These are phyloP conservation scores for Phrynocephalus vlangalii DNA, from an alignment of 2,797 vertebrate species.

Conservation along the genomic window DNA sequence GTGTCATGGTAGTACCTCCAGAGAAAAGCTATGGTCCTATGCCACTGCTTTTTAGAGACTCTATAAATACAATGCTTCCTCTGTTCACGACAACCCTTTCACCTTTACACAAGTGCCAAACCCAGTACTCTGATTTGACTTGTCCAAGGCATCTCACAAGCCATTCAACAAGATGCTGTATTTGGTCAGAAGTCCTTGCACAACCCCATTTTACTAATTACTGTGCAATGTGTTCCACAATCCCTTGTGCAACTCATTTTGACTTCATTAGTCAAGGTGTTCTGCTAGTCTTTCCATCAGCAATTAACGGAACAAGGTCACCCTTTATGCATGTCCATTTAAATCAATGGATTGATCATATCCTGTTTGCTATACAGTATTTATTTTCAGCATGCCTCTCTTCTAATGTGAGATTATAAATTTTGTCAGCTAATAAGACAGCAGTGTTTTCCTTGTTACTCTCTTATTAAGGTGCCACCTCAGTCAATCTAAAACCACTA, in stretches of 20 bases:
- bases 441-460: background rate
- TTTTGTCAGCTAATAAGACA: background rate
- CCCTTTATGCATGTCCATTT: background rate
- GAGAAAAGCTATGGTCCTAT: background rate
- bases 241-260: background rate
- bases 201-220: background rate
- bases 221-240: background rate
- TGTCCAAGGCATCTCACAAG: too few relatives aligned
- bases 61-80: background rate
- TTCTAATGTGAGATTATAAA: background rate
- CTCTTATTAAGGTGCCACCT: background rate
- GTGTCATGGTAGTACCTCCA: too few relatives aligned
- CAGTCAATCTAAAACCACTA: background rate
- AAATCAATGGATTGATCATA: background rate
- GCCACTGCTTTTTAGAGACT: background rate
- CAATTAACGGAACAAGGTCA: background rate
- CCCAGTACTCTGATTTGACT: background rate
- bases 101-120: background rate
- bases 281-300: background rate
- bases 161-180: background rate
- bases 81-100: background rate
- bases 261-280: background rate
- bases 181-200: background rate
- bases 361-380: background rate
- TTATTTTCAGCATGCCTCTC: background rate